A percentile compares a stretch with the other conserved stretches of the same genome.
These are phyloP conservation scores for Drosophila peninsularis DNA, from an alignment of 2,888 invertebrate species.

Conservation along the genomic window DNA sequence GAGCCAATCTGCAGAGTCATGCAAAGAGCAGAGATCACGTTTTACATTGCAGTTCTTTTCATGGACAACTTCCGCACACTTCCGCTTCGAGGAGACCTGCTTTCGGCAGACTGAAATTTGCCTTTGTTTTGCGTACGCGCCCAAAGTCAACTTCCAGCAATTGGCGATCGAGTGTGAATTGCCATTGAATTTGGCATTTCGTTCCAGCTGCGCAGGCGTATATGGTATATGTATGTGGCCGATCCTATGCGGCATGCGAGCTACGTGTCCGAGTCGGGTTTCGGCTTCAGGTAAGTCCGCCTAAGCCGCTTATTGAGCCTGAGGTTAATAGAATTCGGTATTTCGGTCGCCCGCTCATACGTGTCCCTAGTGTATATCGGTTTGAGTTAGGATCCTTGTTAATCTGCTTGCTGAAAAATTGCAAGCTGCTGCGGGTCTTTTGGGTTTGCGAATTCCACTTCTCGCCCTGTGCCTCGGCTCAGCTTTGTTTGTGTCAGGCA, in stretches of 20 bases:
- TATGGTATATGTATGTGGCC: too few species aligned
- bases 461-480: slow-evolving; percentile 14
- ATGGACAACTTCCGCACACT: slow-evolving; percentile 59
- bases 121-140: slow-evolving; percentile 65
- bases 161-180: slow-evolving; percentile 76
- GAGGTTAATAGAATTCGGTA: slow-evolving; percentile 67
- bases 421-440: slow-evolving; percentile 56
- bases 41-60: slow-evolving; percentile 37
- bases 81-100: slow-evolving; percentile 24
- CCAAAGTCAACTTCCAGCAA: slow-evolving; percentile 74
- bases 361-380: slow-evolving; percentile 72
- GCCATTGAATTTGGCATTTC: slow-evolving; percentile 65
- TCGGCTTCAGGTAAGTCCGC: slow-evolving; percentile 66
- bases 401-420: slow-evolving; percentile 77
- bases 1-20: slow-evolving; percentile 58
- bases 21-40: slow-evolving; percentile 39
- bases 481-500: slow-evolving; percentile 48
- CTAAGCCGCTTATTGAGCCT: slow-evolving; percentile 71
- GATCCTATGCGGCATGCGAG: not conserved
- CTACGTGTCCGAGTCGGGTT: slow-evolving; percentile 47
- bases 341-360: slow-evolving; percentile 44
- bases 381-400: slow-evolving; percentile 61
- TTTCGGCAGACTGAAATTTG: slow-evolving; percentile 1
- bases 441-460: slow-evolving; percentile 48
- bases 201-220: slow-evolving; percentile 75